Base-by-base conservation (phyloP, 2,888 invertebrate genomes). In the Acanthoscelides obtectus region DNA sequence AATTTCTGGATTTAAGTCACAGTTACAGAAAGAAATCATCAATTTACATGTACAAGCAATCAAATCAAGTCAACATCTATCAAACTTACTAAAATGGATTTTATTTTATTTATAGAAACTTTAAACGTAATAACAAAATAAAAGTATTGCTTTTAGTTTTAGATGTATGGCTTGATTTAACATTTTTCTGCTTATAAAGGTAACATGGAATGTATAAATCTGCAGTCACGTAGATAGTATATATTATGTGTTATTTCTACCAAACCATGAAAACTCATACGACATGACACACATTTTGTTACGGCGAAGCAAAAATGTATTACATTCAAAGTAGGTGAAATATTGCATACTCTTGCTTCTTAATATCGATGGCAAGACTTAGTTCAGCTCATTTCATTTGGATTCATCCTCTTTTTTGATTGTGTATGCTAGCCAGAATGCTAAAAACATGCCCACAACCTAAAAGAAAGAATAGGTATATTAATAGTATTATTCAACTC, bases 361-460 rank as follows among this genome's bases (percentile, higher is more conserved):
- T 4, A 8, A 66, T 66, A 66, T 20, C n/a, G n/a, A n/a, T 66
- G 66, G 20, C 20, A 66, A 66, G 66, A 66, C 66, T 12, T 45
- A 45, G 17, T 12, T 45, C 45, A 12, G 45, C 66, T n/a, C 21
- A 64, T 74, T 74, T 79, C 73, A 79, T 76, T 78, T 79, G 22
- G 69, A 66, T 45, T 22, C 66, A 3, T 86, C 90, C 80, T 94
- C 91, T 76, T 90, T 91, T 83, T 93, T 93, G 83, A 97, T 94
- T 73, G 93, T 88, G 79, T 92, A 90, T 25, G 94, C 95, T 78
- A 97, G 86, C 88, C 94, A 95, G 82, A 95, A 92, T 2, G 97
- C 94, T 73, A 97, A 88, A 22, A 95, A 85, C 75, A 97, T 93
- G 70, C 96, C 97, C 78, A 92, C 87, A 69, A 96, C 88, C 93